Percentiles rank a stretch among this genome's conserved stretches.
Evolutionary conservation across 2,797 vertebrate species (phyloP).

Genomic region (Carduelis carduelis): DNA sequence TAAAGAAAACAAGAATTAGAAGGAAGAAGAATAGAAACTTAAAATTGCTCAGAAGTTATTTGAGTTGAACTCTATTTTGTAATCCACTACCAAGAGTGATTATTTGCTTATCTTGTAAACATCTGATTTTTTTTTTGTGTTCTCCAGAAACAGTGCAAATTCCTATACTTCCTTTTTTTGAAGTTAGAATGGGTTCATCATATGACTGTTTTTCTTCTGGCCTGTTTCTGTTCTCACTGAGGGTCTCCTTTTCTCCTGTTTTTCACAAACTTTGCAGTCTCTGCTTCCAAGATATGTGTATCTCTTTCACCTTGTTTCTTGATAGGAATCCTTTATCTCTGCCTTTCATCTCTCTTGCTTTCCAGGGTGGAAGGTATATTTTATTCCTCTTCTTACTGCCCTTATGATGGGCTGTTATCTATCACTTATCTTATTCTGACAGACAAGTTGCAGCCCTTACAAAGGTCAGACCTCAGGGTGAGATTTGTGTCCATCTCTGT

Average conservation of each 20-base stretch:
- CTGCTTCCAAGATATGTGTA: background rate
- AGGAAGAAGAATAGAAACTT: background rate
- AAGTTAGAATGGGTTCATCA: background rate
- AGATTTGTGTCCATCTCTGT: background rate
- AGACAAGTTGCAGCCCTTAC: background rate
- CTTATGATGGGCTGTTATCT: slow-evolving; percentile 20
- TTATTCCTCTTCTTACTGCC: background rate
- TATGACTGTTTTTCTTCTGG: background rate
- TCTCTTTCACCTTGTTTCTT: slow-evolving; percentile 16
- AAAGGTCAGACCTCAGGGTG: slow-evolving; percentile 4
- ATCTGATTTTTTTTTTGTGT: background rate
- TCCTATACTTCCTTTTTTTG: background rate
- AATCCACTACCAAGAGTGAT: background rate
- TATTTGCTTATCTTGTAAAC: background rate
- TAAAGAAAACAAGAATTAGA: background rate
- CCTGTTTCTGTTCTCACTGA: background rate
- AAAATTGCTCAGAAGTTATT: background rate
- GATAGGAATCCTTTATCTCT: background rate
- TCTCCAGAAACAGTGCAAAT: background rate
- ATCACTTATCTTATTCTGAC: background rate
- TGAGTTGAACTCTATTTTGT: background rate
- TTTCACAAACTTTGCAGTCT: background rate
- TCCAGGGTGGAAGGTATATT: background rate
- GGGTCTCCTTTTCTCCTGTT: background rate
- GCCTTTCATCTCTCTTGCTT: slow-evolving; percentile 37